Evolutionary conservation across 2,888 invertebrate species (phyloP).

Genomic region (Lycaena phlaeas): DNA sequence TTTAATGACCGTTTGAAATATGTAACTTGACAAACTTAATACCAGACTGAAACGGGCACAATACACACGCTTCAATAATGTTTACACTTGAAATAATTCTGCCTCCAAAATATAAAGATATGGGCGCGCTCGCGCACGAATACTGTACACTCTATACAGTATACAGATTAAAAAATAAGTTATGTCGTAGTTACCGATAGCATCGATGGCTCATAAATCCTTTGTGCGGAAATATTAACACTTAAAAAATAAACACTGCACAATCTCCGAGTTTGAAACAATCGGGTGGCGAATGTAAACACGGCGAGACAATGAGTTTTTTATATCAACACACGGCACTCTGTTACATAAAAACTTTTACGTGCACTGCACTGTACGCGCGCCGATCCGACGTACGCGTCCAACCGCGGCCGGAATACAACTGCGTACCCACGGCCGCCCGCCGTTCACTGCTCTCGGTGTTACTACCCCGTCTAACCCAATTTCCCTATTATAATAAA

Average conservation of each 20-base stretch:
- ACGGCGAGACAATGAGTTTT: slow-evolving; percentile 24
- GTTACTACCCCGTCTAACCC: slow-evolving; percentile 29
- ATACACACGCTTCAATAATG: no score
- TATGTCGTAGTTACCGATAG: slow-evolving; percentile 4
- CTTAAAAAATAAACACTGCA: slow-evolving; percentile 7
- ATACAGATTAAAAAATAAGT: neutral
- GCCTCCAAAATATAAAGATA: neutral
- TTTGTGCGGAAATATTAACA: slow-evolving; percentile 9
- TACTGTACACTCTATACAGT: no score
- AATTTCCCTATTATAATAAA: no score
- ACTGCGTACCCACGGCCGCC: slow-evolving; percentile 42
- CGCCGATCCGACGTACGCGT: slow-evolving; percentile 14
- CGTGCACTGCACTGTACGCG: slow-evolving; percentile 4
- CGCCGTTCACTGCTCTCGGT: slow-evolving; percentile 51
- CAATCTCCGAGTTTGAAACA: slow-evolving; percentile 19
- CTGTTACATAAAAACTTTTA: slow-evolving; percentile 30
- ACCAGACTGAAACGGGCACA: no score
- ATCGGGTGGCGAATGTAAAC: slow-evolving; percentile 39
- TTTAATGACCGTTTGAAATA: no score
- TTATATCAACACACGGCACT: slow-evolving; percentile 16
- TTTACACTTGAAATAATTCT: slow-evolving; percentile 1
- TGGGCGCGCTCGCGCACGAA: slow-evolving; percentile 1
- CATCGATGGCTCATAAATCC: slow-evolving; percentile 1
- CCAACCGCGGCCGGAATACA: slow-evolving; percentile 18
- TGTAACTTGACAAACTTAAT: no score